These are phyloP conservation scores for Phortica magna DNA, from an alignment of 2,888 invertebrate genomes.

Conservation along the genomic window DNA sequence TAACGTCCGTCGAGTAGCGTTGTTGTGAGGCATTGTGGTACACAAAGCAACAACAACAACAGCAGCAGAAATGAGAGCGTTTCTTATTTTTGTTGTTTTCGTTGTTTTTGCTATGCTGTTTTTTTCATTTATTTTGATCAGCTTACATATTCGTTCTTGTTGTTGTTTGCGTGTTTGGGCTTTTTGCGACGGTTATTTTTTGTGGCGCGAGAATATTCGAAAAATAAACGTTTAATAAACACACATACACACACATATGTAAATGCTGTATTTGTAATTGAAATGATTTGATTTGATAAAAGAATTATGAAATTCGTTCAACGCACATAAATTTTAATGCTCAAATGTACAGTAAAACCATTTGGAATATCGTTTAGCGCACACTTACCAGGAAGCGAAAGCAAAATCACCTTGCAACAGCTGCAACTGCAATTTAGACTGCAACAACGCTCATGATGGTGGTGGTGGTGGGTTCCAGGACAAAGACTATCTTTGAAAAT, in stretches of 20 bases:
- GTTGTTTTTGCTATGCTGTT: too few relatives aligned
- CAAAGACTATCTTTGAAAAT: background rate
- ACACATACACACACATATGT: constrained; percentile 41
- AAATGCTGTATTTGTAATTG: background rate
- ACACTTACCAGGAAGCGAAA: background rate
- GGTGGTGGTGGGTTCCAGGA: background rate
- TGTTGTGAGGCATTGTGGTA: background rate
- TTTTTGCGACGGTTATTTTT: constrained; percentile 36
- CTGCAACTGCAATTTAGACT: constrained; percentile 53
- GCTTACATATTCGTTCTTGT: too few relatives aligned
- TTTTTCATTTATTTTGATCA: too few relatives aligned
- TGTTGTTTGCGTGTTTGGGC: too few relatives aligned
- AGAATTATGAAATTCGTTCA: background rate
- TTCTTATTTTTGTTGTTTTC: background rate
- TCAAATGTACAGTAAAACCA: background rate
- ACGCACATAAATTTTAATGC: background rate
- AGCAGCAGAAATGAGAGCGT: background rate
- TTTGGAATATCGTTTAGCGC: background rate
- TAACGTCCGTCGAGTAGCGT: background rate
- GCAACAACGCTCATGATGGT: background rate
- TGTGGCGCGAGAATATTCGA: constrained; percentile 26
- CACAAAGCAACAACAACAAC: background rate
- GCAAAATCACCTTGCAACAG: constrained; percentile 72
- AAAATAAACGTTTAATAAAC: constrained; percentile 30
- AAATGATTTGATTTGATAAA: too few relatives aligned